Evolutionary conservation across 53 echinoderm and acorn worm genomes (phyloP), one percentile per base, ranked within the genome.

Genomic region (Patiria pectinifera): DNA sequence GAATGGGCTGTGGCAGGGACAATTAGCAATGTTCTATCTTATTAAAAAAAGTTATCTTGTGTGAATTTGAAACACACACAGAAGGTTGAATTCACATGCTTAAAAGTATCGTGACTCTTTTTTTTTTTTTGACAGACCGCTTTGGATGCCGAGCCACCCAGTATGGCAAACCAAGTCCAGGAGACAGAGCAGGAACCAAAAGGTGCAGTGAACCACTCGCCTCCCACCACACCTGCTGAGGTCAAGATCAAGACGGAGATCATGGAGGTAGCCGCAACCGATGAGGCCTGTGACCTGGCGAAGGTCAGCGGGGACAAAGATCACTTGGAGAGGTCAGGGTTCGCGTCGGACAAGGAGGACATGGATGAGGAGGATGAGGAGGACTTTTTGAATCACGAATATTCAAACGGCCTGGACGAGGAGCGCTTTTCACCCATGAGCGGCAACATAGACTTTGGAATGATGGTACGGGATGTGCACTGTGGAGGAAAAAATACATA

Each of bases 301-400:
- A 77, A 88, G 44, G 88, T 9, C 26, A 59, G 46, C 44, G 22
- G 2, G 78, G 78, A 21, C 62, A 62, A 35, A 78, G 59, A 43
- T 78, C 88, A 44, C 61, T 43, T 9, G 35, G 88, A 88, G 62
- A 77, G 77, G 53, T 77, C 76, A 59, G 58, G 13, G 4, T 59
- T 60, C 9, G 10, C 63, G 53, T 8, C 53, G 8, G 88, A 88
- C 45, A 88, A 78, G 78, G 94, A 94, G 24, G 92, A 94, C n/a
- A 10, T 61, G 19, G 91, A 92, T 43, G 92, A 83, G 19, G 91
- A 94, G 3, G 94, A 85, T 53, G 86, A 91, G 7, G 93, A 89
- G 24, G 83, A 81, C 46, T 91, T 91, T 26, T 11, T 91, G 24
- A 75, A 74, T 82, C 62, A 82, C 48, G 93, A 82, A 43, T 82